Evolutionary conservation across 2,888 invertebrate genomes (phyloP), one percentile per base, ranked within the genome.

Genomic region (Nomada lathburiana): DNA sequence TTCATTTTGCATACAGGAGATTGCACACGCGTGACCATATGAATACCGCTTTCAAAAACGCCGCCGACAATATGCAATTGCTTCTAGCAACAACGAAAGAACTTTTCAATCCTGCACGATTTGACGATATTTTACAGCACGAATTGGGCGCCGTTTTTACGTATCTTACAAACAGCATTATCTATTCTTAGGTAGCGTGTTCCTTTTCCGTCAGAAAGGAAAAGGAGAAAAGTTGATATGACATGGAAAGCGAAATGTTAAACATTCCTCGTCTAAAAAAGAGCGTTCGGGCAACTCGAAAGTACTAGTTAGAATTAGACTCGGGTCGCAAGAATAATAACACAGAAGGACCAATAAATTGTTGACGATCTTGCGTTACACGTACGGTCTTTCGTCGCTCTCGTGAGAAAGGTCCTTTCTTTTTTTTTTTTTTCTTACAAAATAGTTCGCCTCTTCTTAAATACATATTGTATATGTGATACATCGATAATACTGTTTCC

Each of bases 401-500:
- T 20, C 20, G 42, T 16, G 44, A 44, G 16, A 47, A 53, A 42
- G 20, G 55, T 55, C n/a, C 36, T 11, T 16, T 50, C 44, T 26
- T 13, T 23, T 53, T 29, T 16, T 10, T 4, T 36, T 47, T 20
- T 42, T 60, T 55, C 53, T 59, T 62, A 67, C 26, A 77, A 82
- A 83, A 81, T 82, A 79, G 71, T 68, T 80, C 50, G 62, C 68
- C 57, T 70, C 63, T 29, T 63, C 53, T 71, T 67, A 53, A 82
- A 52, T 76, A 73, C 73, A 76, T 74, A 70, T 77, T 76, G 73
- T 74, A 64, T 72, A 75, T 80, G 76, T 80, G 80, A 74, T 80
- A 76, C 80, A 84, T n/a, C 44, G 64, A 72, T 83, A 84, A 69
- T 81, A 81, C 71, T 77, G 83, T 81, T 79, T 85, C 75, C 72